These are phyloP conservation scores for Morone saxatilis DNA, from an alignment of 2,113 vertebrate species.

Conservation along the genomic window DNA sequence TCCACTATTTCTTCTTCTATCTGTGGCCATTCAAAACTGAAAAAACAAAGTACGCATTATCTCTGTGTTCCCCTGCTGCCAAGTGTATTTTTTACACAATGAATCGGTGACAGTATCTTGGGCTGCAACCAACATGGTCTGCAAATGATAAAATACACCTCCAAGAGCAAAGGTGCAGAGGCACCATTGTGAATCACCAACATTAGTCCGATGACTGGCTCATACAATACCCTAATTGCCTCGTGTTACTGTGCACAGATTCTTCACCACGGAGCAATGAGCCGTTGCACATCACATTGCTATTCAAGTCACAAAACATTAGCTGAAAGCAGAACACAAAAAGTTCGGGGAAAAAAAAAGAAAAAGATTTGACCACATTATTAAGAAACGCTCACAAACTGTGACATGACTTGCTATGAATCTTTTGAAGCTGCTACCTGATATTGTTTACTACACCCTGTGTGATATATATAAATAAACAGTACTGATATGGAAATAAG, in stretches of 20 bases:
- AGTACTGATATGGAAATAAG: conserved; percentile 60
- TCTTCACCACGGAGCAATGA: conserved; percentile 54
- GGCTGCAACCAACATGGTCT: conserved; percentile 57
- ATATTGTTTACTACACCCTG: conserved; percentile 12
- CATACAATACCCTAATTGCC: conserved; percentile 71
- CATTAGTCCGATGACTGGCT: conserved; percentile 69
- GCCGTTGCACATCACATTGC: conserved; percentile 27
- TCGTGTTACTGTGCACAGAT: conserved; percentile 46
- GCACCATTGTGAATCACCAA: conserved; percentile 63
- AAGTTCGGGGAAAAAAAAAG: background rate
- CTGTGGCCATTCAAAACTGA: conserved; percentile 40
- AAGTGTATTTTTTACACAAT: conserved; percentile 59
- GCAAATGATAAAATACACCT: conserved; percentile 72
- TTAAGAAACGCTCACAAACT: conserved; percentile 23
- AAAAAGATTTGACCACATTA: conserved; percentile 26
- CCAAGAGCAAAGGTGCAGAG: conserved; percentile 64
- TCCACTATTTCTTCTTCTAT: conserved; percentile 29
- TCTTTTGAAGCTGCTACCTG: conserved; percentile 42
- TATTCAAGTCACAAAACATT: conserved; percentile 54
- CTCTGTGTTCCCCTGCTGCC: conserved; percentile 44
- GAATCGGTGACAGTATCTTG: conserved; percentile 71
- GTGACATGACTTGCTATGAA: conserved; percentile 13
- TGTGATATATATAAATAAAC: conserved; percentile 55
- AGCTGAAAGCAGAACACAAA: background rate
- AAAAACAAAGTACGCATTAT: conserved; percentile 52